Evolutionary conservation across 1,140 invertebrate species (phyloP).

Genomic region (Samia ricini): DNA sequence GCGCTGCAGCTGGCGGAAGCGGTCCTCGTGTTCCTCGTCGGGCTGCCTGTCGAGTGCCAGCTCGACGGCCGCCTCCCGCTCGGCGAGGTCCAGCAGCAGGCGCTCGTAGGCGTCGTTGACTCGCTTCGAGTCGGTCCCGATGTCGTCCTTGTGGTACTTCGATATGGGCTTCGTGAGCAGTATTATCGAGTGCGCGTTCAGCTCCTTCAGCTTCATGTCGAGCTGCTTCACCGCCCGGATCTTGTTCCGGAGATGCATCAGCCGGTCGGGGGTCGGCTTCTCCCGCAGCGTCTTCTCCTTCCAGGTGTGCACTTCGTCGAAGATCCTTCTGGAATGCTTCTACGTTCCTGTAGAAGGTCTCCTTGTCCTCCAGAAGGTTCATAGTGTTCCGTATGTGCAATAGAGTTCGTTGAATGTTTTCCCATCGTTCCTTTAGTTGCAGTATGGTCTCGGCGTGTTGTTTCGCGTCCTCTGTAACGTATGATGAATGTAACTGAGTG

Average conservation of each 20-base stretch:
- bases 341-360: constrained; percentile 49
- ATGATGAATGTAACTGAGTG: neutral
- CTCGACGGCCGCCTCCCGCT: constrained; percentile 48
- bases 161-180: constrained; percentile 54
- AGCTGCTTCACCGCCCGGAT: constrained; percentile 55
- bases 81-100: constrained; percentile 33
- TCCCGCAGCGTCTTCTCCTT: constrained; percentile 51
- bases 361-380: constrained; percentile 59
- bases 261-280: constrained; percentile 45
- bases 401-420: constrained; percentile 46
- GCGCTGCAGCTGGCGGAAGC: constrained; percentile 39
- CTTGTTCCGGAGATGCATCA: constrained; percentile 63
- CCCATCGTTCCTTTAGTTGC: constrained; percentile 50
- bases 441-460: constrained; percentile 52
- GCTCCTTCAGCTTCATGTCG: constrained; percentile 54
- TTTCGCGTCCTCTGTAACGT: constrained; percentile 52
- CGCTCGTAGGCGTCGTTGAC: constrained; percentile 47
- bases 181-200: constrained; percentile 56
- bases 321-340: constrained; percentile 40
- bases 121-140: constrained; percentile 47
- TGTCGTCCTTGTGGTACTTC: constrained; percentile 50
- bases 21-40: constrained; percentile 30
- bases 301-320: constrained; percentile 39
- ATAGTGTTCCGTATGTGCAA: constrained; percentile 54
- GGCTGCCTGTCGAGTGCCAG: constrained; percentile 36